These are phyloP conservation scores for Streptopelia turtur DNA, from an alignment of 2,797 vertebrate genomes.

Conservation along the genomic window DNA sequence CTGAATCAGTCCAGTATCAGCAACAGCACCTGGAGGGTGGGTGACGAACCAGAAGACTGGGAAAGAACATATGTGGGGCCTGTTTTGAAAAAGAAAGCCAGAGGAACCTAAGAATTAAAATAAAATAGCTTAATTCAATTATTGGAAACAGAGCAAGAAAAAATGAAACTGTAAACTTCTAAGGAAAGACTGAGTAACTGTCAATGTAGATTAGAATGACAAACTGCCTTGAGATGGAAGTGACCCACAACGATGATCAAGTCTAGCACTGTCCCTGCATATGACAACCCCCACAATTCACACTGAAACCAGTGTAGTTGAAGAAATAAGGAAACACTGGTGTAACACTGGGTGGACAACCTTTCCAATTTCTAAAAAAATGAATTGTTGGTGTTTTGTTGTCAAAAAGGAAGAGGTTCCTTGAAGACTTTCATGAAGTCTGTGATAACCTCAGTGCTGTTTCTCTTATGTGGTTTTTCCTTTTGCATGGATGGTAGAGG, in stretches of 20 bases:
- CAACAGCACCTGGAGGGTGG: not conserved
- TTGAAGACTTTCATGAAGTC: not conserved
- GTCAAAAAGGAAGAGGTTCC: not conserved
- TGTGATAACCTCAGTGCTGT: not conserved
- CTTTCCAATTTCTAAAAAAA: not conserved
- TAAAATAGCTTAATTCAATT: not conserved
- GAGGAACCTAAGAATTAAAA: not conserved
- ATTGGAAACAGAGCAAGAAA: not conserved
- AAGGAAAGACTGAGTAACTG: not conserved
- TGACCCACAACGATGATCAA: no score
- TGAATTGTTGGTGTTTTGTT: not conserved
- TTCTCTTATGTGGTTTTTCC: not conserved
- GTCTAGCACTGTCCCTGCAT: no score
- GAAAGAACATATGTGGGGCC: not conserved
- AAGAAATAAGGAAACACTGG: not conserved
- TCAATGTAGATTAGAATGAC: not conserved
- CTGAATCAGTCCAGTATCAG: not conserved
- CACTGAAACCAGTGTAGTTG: not conserved
- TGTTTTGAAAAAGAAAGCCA: not conserved
- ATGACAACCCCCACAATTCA: no score
- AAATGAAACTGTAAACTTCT: not conserved
- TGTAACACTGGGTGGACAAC: not conserved
- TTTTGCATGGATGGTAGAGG: not conserved
- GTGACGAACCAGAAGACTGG: not conserved
- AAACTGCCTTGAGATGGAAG: no score